phyloP scores from a whole-genome alignment of 35 echinoderm and acorn worm species.

The Holothuria glaberrima region DNA sequence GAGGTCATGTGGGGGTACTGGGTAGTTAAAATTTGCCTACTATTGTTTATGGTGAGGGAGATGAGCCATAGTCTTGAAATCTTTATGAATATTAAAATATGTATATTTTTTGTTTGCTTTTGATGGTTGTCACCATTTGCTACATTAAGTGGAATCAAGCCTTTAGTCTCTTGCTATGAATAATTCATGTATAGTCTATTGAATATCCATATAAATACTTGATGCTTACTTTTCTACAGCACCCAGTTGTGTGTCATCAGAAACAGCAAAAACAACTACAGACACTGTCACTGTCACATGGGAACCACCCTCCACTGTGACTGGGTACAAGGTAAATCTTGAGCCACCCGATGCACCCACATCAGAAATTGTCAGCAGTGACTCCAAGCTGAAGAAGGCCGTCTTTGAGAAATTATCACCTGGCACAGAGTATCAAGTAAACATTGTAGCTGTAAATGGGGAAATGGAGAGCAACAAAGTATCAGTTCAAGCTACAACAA shows the following conservation, averaged over 20 bases:
- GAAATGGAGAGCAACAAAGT: slow-evolving; percentile 73
- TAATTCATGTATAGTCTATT: no score
- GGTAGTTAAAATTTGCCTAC: no score
- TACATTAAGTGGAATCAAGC: background rate
- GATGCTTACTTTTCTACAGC: slow-evolving; percentile 34
- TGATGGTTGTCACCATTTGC: background rate
- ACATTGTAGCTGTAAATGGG: slow-evolving; percentile 67
- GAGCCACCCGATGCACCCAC: slow-evolving; percentile 75
- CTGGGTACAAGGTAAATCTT: slow-evolving; percentile 81
- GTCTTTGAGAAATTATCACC: slow-evolving; percentile 68
- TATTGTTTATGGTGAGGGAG: no score
- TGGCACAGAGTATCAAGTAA: slow-evolving; percentile 80
- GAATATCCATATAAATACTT: background rate
- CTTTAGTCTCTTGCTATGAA: no score
- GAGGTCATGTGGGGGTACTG: no score
- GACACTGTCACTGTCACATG: slow-evolving; percentile 74
- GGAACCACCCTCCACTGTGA: slow-evolving; percentile 68
- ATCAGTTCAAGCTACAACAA: slow-evolving; percentile 71
- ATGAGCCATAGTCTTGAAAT: no score
- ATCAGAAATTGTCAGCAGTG: slow-evolving; percentile 72
- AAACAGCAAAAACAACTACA: slow-evolving; percentile 60
- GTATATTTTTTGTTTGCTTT: background rate
- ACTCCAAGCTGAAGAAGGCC: slow-evolving; percentile 69
- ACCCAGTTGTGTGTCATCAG: slow-evolving; percentile 72
- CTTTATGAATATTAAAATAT: no score